Evolutionary conservation across 2,888 invertebrate genomes (phyloP).

Genomic region (Fragum fragum): DNA sequence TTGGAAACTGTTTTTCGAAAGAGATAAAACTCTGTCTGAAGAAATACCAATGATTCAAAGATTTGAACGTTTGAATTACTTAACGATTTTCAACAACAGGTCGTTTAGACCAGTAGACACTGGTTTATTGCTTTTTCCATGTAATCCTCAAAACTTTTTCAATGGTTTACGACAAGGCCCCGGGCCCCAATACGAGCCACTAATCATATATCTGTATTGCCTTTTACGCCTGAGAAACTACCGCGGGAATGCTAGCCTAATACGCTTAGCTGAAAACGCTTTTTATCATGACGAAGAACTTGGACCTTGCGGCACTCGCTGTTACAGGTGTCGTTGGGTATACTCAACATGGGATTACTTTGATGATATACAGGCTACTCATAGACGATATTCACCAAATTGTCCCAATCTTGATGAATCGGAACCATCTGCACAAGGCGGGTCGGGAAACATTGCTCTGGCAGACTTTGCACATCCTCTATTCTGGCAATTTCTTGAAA

Average conservation of each 20-base stretch:
- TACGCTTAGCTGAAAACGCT: constrained; percentile 47
- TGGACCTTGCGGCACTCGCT: constrained; percentile 19
- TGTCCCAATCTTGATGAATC: not conserved
- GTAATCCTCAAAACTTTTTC: not conserved
- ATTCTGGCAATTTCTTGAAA: too few relatives aligned
- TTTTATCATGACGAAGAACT: constrained; percentile 35
- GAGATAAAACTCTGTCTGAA: too few relatives aligned
- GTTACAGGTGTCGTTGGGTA: not conserved
- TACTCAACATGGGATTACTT: constrained; percentile 15
- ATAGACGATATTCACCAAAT: not conserved
- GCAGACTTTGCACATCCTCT: too few relatives aligned
- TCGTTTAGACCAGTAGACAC: too few relatives aligned
- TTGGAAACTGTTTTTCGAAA: too few relatives aligned
- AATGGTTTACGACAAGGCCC: not conserved
- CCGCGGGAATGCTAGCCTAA: constrained; percentile 32
- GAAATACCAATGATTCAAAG: too few relatives aligned
- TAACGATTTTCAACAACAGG: too few relatives aligned
- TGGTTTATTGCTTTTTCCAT: too few relatives aligned
- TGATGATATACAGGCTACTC: not conserved
- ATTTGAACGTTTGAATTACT: too few relatives aligned
- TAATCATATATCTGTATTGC: constrained; percentile 44
- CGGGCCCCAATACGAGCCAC: constrained; percentile 10
- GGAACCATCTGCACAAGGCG: not conserved
- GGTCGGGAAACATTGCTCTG: not conserved
- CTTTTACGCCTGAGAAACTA: constrained; percentile 36